Percentiles rank a stretch among this genome's conserved stretches.
Conservation (phyloP, 2,888 invertebrate species). For the Tupiocoris notatus region DNA sequence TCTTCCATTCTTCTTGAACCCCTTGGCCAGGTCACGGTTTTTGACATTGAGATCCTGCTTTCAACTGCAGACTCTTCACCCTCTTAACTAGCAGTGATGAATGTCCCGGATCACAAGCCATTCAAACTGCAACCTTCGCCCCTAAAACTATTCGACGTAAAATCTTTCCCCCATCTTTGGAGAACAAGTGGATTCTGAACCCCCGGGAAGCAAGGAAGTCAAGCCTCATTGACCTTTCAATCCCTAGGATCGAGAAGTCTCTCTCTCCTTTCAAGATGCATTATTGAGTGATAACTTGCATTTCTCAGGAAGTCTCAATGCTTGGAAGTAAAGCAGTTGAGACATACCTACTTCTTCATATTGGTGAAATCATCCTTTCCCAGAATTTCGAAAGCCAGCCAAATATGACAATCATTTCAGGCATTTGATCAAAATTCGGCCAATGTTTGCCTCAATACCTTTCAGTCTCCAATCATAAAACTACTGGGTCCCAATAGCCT, state of each 20-base stretch:
- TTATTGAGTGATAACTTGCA: constrained; percentile 39
- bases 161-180: constrained; percentile 14
- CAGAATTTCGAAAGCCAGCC: too few relatives aligned
- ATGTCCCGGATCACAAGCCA: constrained; percentile 28
- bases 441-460: too few relatives aligned
- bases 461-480: too few relatives aligned
- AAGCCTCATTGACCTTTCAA: constrained; percentile 32
- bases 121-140: neutral
- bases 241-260: neutral
- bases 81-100: constrained; percentile 15
- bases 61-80: constrained; percentile 18
- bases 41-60: neutral
- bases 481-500: too few relatives aligned
- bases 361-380: too few relatives aligned
- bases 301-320: constrained; percentile 1
- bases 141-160: neutral
- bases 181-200: constrained; percentile 29
- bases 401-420: too few relatives aligned
- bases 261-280: constrained; percentile 21
- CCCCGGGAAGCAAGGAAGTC: constrained; percentile 10
- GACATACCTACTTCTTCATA: too few relatives aligned
- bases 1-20: neutral
- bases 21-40: neutral
- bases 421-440: too few relatives aligned
- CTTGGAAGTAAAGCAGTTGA: constrained; percentile 5